These are phyloP conservation scores for Manis crassicaudata DNA, from an alignment of 2,797 vertebrate genomes.

Conservation along the genomic window DNA sequence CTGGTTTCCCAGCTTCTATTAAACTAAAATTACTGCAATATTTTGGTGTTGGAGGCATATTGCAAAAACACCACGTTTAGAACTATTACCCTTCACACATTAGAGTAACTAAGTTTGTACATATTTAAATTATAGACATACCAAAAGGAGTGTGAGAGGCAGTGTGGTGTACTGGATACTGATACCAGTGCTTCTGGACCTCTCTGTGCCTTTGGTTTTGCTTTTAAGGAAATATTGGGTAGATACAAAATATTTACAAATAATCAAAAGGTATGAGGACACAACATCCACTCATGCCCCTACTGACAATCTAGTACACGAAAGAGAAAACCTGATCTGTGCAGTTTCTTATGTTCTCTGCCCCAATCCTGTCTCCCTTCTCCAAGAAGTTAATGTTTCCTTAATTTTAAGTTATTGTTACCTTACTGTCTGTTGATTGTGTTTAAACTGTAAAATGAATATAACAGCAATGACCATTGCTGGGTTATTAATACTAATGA, in stretches of 20 bases:
- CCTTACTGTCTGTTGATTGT: neutral
- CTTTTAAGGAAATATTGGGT: neutral
- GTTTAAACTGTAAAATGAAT: neutral
- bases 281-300: neutral
- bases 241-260: neutral
- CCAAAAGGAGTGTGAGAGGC: neutral
- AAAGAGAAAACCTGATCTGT: neutral
- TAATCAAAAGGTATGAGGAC: neutral
- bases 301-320: neutral
- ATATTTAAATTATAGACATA: neutral
- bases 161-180: rapidly evolving
- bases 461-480: neutral
- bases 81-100: neutral
- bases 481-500: neutral
- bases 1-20: neutral
- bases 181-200: neutral
- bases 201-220: neutral
- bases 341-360: neutral
- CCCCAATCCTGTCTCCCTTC: neutral
- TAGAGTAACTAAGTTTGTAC: neutral
- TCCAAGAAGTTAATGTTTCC: neutral
- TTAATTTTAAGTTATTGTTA: neutral
- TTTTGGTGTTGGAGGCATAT: neutral
- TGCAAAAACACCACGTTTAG: neutral
- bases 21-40: neutral